phyloP scores from a whole-genome alignment of 1,140 invertebrate genomes.

The Bombus waltoni region DNA sequence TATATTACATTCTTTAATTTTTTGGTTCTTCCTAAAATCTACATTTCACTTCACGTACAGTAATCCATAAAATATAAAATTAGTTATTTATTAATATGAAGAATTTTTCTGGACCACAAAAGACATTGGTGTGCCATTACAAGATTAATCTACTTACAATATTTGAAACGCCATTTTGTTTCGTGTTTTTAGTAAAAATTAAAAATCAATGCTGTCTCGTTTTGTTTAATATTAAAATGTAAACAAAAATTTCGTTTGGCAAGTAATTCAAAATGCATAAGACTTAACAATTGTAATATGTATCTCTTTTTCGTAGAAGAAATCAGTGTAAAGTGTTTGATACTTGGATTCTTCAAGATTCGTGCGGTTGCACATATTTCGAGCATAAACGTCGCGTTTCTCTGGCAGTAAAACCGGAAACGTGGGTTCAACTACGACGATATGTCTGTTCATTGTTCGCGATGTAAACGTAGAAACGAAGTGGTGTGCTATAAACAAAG shows the following conservation, averaged over 20 bases:
- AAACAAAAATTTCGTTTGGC: not conserved
- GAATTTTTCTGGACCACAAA: no score
- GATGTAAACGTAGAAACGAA: not conserved
- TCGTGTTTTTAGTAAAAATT: not conserved
- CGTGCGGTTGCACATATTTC: not conserved
- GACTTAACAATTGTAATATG: not conserved
- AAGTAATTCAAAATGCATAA: not conserved
- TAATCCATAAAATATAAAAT: no score
- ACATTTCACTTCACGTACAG: no score
- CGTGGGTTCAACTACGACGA: not conserved
- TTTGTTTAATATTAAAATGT: not conserved
- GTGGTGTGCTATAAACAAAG: conserved; percentile 27
- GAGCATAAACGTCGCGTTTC: not conserved
- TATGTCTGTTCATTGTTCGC: not conserved
- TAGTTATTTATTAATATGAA: not conserved
- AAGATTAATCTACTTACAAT: not conserved
- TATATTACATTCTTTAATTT: no score
- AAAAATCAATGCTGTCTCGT: no score
- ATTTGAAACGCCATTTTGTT: not conserved
- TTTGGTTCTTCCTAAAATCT: no score
- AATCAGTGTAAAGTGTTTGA: not conserved
- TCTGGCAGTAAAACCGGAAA: conserved; percentile 8
- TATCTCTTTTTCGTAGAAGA: not conserved
- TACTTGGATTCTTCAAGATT: conserved; percentile 6
- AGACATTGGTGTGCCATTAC: no score